Base-by-base conservation (phyloP, 2,888 invertebrate species). In the Dyspetes luteomarginatus region DNA sequence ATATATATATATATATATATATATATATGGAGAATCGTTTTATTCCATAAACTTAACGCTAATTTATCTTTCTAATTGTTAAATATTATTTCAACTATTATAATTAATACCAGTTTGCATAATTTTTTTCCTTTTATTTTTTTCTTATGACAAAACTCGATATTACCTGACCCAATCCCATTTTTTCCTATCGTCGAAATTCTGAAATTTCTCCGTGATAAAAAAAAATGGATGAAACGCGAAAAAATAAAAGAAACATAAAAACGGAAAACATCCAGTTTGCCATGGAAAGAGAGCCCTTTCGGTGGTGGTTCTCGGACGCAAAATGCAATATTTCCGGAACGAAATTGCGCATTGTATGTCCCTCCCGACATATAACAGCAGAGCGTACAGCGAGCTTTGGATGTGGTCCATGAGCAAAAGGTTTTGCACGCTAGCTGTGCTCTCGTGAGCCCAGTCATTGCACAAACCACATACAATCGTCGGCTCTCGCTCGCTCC, bases 271-370 rank as follows among this genome's bases (percentile, higher is more conserved):
- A 60, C 45, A 48, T 58, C 30, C 72, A 60, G 22, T 62, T 56
- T 12, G 48, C 41, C 24, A 36, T 15, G 45, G 41, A 73, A 65
- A 52, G 72, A 65, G 45, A 77, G 62, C 67, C 55, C 12, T 74
- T 77, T 77, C 69, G 64, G 73, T 48, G 17, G 43, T 22, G 52
- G 48, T 60, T 76, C 76, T 74, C 78, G 74, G 67, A 82, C 77
- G 85, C 62, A 78, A 85, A 84, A 83, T 85, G 85, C 83, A 86
- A 87, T 86, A 86, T 86, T 87, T 83, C 83, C 83, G 83, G 83
- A 83, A 87, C 84, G 84, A 85, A 86, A 87, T 86, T 86, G 85
- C 85, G 82, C 77, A 78, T 80, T 82, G 80, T 77, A 75, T 62
- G 58, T 64, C 74, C 67, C 76, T 74, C 71, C 72, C 24, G 41